Conservation (phyloP, 2,113 vertebrate genomes). For the Bettongia penicillata region DNA sequence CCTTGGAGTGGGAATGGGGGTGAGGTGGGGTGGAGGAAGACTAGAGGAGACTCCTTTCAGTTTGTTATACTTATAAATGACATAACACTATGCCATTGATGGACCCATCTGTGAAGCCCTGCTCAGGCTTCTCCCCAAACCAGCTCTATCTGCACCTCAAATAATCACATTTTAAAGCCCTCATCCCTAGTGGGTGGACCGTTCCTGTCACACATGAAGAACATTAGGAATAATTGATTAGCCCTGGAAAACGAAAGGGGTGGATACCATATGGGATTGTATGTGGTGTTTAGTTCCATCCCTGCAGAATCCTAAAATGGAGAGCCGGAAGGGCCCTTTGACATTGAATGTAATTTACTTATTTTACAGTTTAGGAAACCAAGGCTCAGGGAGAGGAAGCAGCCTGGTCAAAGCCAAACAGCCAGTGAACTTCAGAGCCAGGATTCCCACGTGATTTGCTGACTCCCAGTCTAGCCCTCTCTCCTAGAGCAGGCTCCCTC, state of each 20-base stretch:
- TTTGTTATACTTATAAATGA: neutral
- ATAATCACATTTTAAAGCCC: slow-evolving; percentile 18
- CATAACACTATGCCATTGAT: neutral
- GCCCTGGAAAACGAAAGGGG: slow-evolving; percentile 38
- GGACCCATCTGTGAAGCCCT: neutral
- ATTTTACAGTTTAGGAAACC: neutral
- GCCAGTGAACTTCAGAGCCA: neutral
- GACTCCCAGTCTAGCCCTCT: neutral
- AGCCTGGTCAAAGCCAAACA: neutral
- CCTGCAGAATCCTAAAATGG: neutral
- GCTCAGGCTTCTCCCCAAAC: neutral
- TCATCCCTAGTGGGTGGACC: slow-evolving; percentile 46
- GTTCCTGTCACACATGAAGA: slow-evolving; percentile 69
- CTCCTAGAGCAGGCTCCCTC: neutral
- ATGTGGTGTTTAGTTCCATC: neutral
- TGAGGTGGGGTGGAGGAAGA: neutral
- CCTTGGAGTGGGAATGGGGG: neutral
- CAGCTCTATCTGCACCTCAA: neutral
- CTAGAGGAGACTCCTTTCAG: neutral
- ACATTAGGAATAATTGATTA: slow-evolving; percentile 60
- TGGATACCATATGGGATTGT: neutral
- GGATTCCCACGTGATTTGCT: neutral
- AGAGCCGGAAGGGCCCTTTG: neutral
- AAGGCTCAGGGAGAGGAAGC: neutral
- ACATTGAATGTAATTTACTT: neutral